Conservation (phyloP, 2,888 invertebrate species). For the Bedellia somnulentella region DNA sequence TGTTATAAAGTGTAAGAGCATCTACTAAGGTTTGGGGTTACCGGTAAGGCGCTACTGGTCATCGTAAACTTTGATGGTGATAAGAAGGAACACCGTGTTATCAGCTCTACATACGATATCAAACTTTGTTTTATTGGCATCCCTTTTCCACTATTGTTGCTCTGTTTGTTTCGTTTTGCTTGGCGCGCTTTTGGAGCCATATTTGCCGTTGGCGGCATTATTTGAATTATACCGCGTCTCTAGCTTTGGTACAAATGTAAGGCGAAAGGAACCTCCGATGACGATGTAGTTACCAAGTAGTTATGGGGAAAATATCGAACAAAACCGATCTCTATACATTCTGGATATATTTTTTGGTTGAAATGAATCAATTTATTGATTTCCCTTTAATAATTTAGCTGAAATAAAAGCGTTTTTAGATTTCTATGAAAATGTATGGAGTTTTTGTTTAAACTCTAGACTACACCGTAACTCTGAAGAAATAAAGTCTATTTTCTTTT, state of each 20-base stretch:
- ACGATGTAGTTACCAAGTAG: conserved; percentile 49
- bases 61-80: no score
- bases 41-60: no score
- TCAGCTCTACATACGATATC: no score
- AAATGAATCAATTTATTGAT: not conserved
- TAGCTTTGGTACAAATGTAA: conserved; percentile 40
- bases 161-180: not conserved
- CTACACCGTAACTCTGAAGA: no score
- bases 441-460: no score
- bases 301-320: conserved; percentile 19
- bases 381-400: conserved; percentile 18
- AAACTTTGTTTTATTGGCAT: conserved; percentile 60
- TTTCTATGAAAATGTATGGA: conserved; percentile 37
- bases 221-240: conserved; percentile 54
- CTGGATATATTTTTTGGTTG: conserved; percentile 10
- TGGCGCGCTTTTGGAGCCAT: conserved; percentile 55
- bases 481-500: no score
- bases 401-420: conserved; percentile 14
- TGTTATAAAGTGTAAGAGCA: no score
- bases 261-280: conserved; percentile 37
- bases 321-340: no score
- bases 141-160: conserved; percentile 46
- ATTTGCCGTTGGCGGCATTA: conserved; percentile 48
- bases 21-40: no score
- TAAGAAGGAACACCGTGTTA: no score